Conservation (phyloP, 2,113 vertebrate genomes). For the Micromys minutus region DNA sequence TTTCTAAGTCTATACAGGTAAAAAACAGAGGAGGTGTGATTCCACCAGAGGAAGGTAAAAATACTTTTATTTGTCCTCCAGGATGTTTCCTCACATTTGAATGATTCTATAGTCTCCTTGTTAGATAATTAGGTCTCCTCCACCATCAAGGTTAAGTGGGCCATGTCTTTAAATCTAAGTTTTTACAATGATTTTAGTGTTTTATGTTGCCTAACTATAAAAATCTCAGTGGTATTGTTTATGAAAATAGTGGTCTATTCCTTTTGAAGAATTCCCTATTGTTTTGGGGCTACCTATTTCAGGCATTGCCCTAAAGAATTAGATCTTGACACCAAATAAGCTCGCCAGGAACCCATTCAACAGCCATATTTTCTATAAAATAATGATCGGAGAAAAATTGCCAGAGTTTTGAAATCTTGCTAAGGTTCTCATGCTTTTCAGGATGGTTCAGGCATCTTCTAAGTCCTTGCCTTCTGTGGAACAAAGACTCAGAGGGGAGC, state of each 20-base stretch:
- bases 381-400: neutral
- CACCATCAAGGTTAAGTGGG: neutral
- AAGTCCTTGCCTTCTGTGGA: neutral
- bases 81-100: neutral
- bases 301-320: neutral
- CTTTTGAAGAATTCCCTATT: neutral
- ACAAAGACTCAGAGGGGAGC: neutral
- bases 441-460: neutral
- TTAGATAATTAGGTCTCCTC: neutral
- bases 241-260: neutral
- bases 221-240: neutral
- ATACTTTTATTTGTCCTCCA: neutral
- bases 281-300: neutral
- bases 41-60: neutral
- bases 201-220: neutral
- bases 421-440: neutral
- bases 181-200: neutral
- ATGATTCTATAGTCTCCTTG: neutral
- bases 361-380: neutral
- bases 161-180: neutral
- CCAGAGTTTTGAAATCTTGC: neutral
- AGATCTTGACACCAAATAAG: neutral
- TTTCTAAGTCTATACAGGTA: neutral
- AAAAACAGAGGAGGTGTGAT: neutral
- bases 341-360: neutral